phyloP scores from a whole-genome alignment of 2,797 vertebrate genomes.

The Chaenodraco wilsoni region DNA sequence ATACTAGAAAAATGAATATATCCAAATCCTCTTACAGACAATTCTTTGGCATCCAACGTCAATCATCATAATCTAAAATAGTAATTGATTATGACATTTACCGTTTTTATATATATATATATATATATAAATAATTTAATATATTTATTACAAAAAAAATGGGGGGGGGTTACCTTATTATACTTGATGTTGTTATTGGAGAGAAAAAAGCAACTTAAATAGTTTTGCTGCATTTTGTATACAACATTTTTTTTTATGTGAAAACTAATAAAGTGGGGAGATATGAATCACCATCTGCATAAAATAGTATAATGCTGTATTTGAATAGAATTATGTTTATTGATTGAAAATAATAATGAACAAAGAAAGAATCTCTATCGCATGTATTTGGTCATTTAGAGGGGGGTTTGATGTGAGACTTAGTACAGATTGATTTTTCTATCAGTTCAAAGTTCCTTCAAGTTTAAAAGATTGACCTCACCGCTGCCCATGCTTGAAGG shows the following conservation, averaged over 20 bases:
- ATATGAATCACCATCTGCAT: not conserved
- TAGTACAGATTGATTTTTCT: not conserved
- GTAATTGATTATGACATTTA: too few relatives aligned
- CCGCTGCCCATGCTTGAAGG: not conserved
- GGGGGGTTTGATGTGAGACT: not conserved
- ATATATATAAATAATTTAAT: too few relatives aligned
- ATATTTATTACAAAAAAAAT: too few relatives aligned
- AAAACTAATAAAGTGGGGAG: too few relatives aligned
- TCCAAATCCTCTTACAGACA: not conserved
- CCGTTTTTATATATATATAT: too few relatives aligned
- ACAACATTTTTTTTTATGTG: too few relatives aligned
- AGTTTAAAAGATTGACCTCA: not conserved
- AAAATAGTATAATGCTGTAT: not conserved
- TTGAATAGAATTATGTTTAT: not conserved
- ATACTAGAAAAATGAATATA: not conserved
- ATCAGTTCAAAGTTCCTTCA: not conserved
- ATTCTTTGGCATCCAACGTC: not conserved
- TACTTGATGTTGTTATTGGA: too few relatives aligned
- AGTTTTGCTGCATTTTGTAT: too few relatives aligned
- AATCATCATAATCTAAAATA: too few relatives aligned
- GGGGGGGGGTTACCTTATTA: too few relatives aligned
- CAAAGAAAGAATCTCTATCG: not conserved
- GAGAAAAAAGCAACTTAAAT: too few relatives aligned
- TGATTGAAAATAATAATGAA: not conserved
- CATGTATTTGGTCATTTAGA: not conserved